These are phyloP conservation scores for Phenganax subtilis DNA, from an alignment of 92 coral and sea anemone genomes.

Conservation along the genomic window DNA sequence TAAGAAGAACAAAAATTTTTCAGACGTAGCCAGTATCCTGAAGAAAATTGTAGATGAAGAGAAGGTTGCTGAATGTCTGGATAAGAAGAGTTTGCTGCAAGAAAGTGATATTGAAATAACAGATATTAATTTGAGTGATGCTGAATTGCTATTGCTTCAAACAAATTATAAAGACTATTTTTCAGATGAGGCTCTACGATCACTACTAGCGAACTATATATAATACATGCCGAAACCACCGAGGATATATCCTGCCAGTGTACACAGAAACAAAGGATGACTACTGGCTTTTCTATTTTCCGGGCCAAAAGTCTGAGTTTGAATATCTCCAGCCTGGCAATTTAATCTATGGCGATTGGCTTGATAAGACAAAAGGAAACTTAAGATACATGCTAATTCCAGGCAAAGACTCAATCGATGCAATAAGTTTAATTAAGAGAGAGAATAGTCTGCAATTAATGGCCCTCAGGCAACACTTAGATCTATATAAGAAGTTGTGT, in stretches of 20 bases:
- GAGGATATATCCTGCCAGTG: slow-evolving; percentile 13
- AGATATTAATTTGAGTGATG: background rate
- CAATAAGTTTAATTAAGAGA: background rate
- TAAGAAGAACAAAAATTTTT: too few species aligned
- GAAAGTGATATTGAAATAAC: background rate
- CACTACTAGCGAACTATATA: background rate
- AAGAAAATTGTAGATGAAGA: background rate
- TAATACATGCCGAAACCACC: background rate
- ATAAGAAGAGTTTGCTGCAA: background rate
- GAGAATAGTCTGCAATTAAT: background rate
- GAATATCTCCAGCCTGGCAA: background rate
- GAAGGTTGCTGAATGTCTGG: background rate
- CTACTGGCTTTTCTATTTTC: slow-evolving; percentile 6
- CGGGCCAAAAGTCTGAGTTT: background rate
- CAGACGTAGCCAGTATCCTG: background rate
- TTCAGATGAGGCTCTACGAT: background rate
- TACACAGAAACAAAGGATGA: background rate
- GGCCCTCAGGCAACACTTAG: background rate
- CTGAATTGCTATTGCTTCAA: background rate
- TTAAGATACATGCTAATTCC: background rate
- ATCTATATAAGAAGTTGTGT: background rate
- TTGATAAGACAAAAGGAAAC: background rate
- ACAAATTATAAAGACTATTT: background rate
- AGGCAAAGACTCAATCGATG: too few species aligned
- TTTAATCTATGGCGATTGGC: background rate